A percentile compares a stretch with the other conserved stretches of the same genome.
These are phyloP conservation scores for Epirrhoe tristata DNA, from an alignment of 2,888 invertebrate genomes.

Conservation along the genomic window DNA sequence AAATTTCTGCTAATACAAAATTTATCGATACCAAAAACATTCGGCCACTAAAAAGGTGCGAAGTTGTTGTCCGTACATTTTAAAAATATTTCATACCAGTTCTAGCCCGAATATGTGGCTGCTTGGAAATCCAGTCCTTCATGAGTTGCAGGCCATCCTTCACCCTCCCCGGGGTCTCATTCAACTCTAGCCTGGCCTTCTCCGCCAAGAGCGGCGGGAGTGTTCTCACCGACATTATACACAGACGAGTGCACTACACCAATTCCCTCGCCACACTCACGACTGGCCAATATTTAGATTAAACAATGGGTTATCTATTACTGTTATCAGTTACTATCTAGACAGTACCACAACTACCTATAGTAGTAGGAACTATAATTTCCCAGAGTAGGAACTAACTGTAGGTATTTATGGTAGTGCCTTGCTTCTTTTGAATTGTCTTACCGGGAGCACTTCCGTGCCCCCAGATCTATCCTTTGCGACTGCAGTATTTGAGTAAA, in stretches of 20 bases:
- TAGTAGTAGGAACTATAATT: no score
- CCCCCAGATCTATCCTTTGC: not conserved
- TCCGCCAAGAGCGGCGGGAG: constrained; percentile 62
- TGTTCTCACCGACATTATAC: constrained; percentile 60
- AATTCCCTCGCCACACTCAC: constrained; percentile 25
- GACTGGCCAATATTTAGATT: constrained; percentile 9
- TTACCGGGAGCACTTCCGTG: no score
- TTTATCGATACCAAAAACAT: no score
- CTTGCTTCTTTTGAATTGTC: no score
- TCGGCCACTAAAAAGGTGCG: no score
- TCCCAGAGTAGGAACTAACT: not conserved
- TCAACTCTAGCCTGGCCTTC: constrained; percentile 79
- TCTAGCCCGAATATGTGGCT: constrained; percentile 78
- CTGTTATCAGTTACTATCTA: constrained; percentile 12
- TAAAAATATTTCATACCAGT: constrained; percentile 49
- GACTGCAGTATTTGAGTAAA: not conserved
- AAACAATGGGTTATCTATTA: constrained; percentile 8
- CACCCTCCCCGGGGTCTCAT: constrained; percentile 80
- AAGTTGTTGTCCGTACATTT: not conserved
- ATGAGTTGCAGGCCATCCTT: constrained; percentile 78
- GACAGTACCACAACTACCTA: no score
- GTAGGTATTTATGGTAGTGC: not conserved
- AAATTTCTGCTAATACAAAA: no score
- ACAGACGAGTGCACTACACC: constrained; percentile 20
- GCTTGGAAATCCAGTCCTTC: constrained; percentile 84